Base-by-base conservation (phyloP, 2,888 invertebrate genomes). In the Hydriomena furcata region DNA sequence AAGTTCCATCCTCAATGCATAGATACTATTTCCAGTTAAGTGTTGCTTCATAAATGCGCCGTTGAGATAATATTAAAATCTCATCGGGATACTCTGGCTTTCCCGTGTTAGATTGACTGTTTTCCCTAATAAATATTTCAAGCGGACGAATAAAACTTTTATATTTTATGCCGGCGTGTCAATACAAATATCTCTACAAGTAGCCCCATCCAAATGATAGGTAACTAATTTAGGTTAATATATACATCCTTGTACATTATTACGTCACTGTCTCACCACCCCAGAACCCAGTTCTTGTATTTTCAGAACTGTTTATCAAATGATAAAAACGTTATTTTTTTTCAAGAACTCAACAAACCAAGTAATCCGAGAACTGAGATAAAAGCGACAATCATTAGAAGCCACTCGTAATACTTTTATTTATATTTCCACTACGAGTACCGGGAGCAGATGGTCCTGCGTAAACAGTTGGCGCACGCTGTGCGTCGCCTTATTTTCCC, bases 401-500 rank as follows among this genome's bases (percentile, higher is more conserved):
- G 38, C 11, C 24, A 10, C 28, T 46, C 37, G 37, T 52, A 23
- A 52, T 43, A 27, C 5, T 38, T 32, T 46, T 52, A 47, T 38
- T 42, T 47, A 43, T 44, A 34, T 48, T 47, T 30, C 35, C 43
- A 52, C 35, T 43, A 47, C 47, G 37, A 43, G 42, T 42, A 27
- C 27, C 25, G 35, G 5, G 34, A 45, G 24, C 53, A 54, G 41
- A 41, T 54, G 53, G 42, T 21, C 13, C 23, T 21, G 21, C 43
- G 58, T 58, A 60, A 60, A 61, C 56, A 58, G 42, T 42, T 48
- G 56, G 56, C 58, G 52, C 50, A 48, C 31, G 59, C 55, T 43
- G 45, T 36, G 41, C 55, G 44, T 41, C 44, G 17, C 27, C 38
- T 42, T 17, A 40, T 35, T 25, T 58, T 56, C 61, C 55, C 43